A percentile compares a stretch with the other conserved stretches of the same genome.
These are phyloP conservation scores for Drosophila quadrilineata DNA, from an alignment of 1,140 invertebrate genomes.

Conservation along the genomic window DNA sequence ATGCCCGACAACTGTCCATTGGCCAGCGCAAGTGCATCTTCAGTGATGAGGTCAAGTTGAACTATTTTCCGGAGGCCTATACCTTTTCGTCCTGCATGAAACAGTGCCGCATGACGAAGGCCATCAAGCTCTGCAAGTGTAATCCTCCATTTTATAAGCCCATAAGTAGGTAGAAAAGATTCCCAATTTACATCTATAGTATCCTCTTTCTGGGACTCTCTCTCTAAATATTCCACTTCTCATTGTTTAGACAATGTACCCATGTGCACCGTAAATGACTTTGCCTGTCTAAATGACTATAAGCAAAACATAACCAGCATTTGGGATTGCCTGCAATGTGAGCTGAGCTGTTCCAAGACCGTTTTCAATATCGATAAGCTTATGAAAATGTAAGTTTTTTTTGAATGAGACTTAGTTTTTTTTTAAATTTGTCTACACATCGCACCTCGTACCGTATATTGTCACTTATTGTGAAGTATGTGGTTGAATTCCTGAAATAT, in stretches of 20 bases:
- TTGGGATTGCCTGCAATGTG: slow-evolving; percentile 84
- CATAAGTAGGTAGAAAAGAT: slow-evolving; percentile 72
- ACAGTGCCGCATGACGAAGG: slow-evolving; percentile 85
- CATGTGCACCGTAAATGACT: slow-evolving; percentile 83
- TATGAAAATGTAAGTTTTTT: slow-evolving; percentile 83
- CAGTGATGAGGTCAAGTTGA: slow-evolving; percentile 84
- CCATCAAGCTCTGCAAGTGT: slow-evolving; percentile 84
- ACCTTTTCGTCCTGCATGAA: slow-evolving; percentile 87
- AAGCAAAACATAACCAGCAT: slow-evolving; percentile 83
- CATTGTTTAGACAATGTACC: slow-evolving; percentile 69
- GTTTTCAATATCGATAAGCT: slow-evolving; percentile 89
- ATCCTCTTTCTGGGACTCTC: not conserved
- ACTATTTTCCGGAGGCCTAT: slow-evolving; percentile 83
- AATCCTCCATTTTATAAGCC: slow-evolving; percentile 86
- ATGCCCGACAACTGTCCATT: slow-evolving; percentile 85
- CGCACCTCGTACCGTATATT: no score
- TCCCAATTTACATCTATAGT: not conserved
- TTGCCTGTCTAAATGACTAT: slow-evolving; percentile 84
- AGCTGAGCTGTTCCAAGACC: slow-evolving; percentile 87
- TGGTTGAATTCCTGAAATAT: no score
- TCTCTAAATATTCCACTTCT: not conserved
- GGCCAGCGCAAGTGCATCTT: slow-evolving; percentile 86
- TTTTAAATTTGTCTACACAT: no score
- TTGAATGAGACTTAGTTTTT: no score
- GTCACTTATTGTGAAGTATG: no score